Evolutionary conservation across 2,113 vertebrate genomes (phyloP).

Genomic region (Clarias magur): DNA sequence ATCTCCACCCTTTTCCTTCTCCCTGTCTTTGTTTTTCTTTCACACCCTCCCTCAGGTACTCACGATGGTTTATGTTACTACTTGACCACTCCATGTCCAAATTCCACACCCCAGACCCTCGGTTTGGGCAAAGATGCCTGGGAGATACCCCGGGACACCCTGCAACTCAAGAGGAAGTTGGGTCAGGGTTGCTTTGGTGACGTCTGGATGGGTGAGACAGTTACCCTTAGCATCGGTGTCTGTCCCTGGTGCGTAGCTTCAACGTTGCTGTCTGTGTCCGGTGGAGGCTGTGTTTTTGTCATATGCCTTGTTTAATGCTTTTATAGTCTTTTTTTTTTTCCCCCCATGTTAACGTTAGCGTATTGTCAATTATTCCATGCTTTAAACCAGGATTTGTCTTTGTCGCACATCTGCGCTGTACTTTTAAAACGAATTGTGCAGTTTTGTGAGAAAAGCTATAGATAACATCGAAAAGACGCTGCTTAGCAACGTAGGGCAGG

Average conservation of each 20-base stretch:
- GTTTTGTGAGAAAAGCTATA: not conserved
- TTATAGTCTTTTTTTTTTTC: not conserved
- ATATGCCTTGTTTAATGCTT: constrained; percentile 6
- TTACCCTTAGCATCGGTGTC: constrained; percentile 16
- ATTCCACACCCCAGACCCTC: constrained; percentile 86
- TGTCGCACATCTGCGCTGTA: not conserved
- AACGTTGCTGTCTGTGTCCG: constrained; percentile 15
- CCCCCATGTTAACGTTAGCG: not conserved
- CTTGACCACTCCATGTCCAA: constrained; percentile 80
- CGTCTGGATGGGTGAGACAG: constrained; percentile 91
- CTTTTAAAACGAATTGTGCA: not conserved
- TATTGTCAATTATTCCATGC: not conserved
- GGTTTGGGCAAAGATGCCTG: constrained; percentile 92
- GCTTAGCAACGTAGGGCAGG: not conserved
- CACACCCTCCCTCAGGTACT: constrained; percentile 69
- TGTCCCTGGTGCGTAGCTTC: constrained; percentile 10
- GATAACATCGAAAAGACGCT: not conserved
- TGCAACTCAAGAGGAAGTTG: constrained; percentile 80
- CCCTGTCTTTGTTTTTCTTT: constrained; percentile 32
- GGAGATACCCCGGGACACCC: constrained; percentile 84
- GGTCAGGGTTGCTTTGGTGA: constrained; percentile 97
- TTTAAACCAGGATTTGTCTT: not conserved
- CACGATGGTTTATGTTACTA: constrained; percentile 91
- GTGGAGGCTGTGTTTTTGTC: constrained; percentile 8
- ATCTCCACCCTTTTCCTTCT: constrained; percentile 31